Evolutionary conservation across 2,797 vertebrate species (phyloP).

Genomic region (Pseudochromis fuscus): DNA sequence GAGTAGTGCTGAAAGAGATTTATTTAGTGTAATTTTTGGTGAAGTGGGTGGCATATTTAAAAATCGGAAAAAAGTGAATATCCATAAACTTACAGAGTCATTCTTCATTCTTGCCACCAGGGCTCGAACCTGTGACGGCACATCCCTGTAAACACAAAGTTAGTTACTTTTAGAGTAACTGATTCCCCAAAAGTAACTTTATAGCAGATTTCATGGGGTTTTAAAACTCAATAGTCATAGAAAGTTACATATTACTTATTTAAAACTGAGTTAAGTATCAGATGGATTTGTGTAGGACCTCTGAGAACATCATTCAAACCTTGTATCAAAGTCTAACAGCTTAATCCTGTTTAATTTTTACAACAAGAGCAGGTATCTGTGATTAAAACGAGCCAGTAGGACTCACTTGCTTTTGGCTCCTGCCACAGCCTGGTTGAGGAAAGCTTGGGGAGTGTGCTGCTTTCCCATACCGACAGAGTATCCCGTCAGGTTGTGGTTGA

Average conservation of each 20-base stretch:
- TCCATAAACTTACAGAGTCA: slow-evolving; percentile 81
- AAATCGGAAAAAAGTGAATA: neutral
- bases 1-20: neutral
- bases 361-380: neutral
- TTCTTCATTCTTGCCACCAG: slow-evolving; percentile 89
- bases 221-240: no score
- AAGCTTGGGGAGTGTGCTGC: slow-evolving; percentile 72
- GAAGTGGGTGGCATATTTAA: neutral
- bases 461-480: slow-evolving; percentile 84
- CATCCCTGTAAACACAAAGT: slow-evolving; percentile 79
- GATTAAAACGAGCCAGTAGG: neutral
- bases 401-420: slow-evolving; percentile 86
- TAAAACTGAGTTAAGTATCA: no score
- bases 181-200: neutral
- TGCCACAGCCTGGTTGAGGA: slow-evolving; percentile 91
- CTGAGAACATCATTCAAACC: no score
- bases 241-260: no score
- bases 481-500: slow-evolving; percentile 83
- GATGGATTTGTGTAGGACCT: no score
- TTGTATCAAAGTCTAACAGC: neutral
- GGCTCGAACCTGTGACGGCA: slow-evolving; percentile 81
- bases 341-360: neutral
- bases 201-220: neutral
- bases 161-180: neutral
- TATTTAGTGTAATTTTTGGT: neutral